Evolutionary conservation across 2,797 vertebrate species (phyloP), one percentile per base, ranked within the genome.

Genomic region (Tachyglossus aculeatus): DNA sequence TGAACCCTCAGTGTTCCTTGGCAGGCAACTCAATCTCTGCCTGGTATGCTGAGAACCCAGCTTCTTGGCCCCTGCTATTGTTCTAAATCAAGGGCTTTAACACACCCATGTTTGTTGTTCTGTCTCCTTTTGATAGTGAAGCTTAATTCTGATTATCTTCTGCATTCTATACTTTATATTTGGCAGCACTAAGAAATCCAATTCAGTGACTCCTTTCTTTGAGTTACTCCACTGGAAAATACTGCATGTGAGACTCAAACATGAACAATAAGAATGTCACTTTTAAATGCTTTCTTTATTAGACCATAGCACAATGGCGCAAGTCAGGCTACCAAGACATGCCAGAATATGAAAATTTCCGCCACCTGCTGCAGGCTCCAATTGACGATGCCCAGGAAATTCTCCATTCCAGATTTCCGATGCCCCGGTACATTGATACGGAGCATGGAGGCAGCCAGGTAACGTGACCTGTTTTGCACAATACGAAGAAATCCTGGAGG

Each of bases 381-480:
- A 84, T 96, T 57, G 97, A 98, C 4, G 98, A 98, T 5, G 98
- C 96, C 3, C 97, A 98, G 84, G 98, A 99, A 90, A 96, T 99
- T 79, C 93, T 99, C 51, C 97, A 98, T 77, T 95, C 93, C 6
- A 94, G 97, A 38, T 99, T 99, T 88, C 98, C 98, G 21, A 98
- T 98, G 96, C 98, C 98, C 0, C 90, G 98, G 71, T 99, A 99
- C 72, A 96, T 98, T 12, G 97, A 99, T 90, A 99, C 98, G 0
- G 97, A 99, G 75, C 97, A 99, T 6, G 97, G 97, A 4, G 97
- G 97, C 82, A 98, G 97, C 86, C 97, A 99, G 95, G 97, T 98
- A 81, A 77, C 39, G 27, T 55, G n/a, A 7, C 9, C 63, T 34
- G 1, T 3, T 72, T 34, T 57, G n/a, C 32, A 9, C n/a, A n/a